phyloP scores from a whole-genome alignment of 2,888 invertebrate species.

The Amblyteles armatorius region DNA sequence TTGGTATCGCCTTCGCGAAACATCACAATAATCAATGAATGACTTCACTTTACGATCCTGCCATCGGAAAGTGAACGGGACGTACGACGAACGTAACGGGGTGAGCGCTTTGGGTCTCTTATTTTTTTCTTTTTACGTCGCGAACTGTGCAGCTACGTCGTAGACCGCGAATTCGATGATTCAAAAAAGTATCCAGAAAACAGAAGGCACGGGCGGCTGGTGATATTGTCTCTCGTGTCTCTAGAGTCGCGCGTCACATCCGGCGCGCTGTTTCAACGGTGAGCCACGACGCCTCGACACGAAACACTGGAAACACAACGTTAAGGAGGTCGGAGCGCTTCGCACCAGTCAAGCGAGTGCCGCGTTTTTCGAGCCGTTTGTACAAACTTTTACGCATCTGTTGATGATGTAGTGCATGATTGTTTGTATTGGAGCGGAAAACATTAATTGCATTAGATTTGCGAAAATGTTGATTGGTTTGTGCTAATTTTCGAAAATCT shows the following conservation, averaged over 20 bases:
- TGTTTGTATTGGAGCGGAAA: too few species aligned
- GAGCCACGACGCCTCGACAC: background rate
- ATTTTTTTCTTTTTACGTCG: constrained; percentile 50
- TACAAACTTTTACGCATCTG: too few species aligned
- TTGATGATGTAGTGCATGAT: too few species aligned
- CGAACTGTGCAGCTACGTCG: constrained; percentile 45
- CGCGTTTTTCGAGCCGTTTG: too few species aligned
- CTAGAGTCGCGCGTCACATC: constrained; percentile 3
- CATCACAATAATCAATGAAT: constrained; percentile 83
- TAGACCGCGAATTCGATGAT: constrained; percentile 44
- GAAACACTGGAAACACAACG: background rate
- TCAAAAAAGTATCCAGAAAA: constrained; percentile 31
- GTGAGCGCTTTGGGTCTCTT: constrained; percentile 52
- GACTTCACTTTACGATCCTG: constrained; percentile 80
- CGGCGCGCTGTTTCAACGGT: constrained; percentile 2
- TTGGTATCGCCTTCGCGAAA: constrained; percentile 83
- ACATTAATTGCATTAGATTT: too few species aligned
- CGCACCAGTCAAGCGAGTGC: too few species aligned
- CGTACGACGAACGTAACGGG: constrained; percentile 62
- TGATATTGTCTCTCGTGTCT: background rate
- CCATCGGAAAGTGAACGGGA: constrained; percentile 73
- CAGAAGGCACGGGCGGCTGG: background rate
- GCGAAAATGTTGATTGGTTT: too few species aligned
- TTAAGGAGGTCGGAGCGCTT: too few species aligned
- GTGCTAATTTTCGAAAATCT: too few species aligned